Conservation (phyloP, 1,140 invertebrate genomes). For the Drosophila watanabei region DNA sequence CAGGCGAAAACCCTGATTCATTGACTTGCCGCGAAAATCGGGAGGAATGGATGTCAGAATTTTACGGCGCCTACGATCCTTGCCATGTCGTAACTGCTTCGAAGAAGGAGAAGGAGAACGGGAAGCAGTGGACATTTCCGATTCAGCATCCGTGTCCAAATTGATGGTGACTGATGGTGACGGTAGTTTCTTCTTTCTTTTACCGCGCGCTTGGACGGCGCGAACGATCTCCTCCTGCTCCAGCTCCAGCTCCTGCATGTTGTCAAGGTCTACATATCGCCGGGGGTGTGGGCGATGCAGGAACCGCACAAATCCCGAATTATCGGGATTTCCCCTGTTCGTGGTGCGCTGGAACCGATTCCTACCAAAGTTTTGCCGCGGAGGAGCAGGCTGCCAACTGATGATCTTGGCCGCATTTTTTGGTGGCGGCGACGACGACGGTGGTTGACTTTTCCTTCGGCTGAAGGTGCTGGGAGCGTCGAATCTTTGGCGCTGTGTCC, state of each 20-base stretch:
- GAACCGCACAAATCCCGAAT: not conserved
- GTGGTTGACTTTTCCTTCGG: constrained; percentile 76
- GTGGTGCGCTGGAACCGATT: constrained; percentile 46
- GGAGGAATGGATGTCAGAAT: constrained; percentile 53
- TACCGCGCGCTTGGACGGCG: constrained; percentile 12
- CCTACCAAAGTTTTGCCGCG: not conserved
- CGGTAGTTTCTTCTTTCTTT: not conserved
- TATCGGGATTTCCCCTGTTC: constrained; percentile 18
- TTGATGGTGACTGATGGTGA: not conserved
- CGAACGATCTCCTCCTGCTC: constrained; percentile 60
- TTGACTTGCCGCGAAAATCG: constrained; percentile 36
- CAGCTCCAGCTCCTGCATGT: constrained; percentile 77
- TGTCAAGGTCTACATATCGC: constrained; percentile 78
- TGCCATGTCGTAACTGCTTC: not conserved
- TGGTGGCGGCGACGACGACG: not conserved
- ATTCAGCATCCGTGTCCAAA: not conserved
- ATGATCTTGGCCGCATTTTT: not conserved
- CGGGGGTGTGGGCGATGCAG: not conserved
- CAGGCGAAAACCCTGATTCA: constrained; percentile 89
- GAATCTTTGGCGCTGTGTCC: constrained; percentile 88
- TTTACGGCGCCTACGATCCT: constrained; percentile 2
- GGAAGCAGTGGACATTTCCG: not conserved
- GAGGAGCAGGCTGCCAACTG: not conserved
- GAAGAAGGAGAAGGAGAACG: no score
- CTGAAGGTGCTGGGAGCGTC: constrained; percentile 90